Evolutionary conservation across 2,113 vertebrate species (phyloP), one percentile per base, ranked within the genome.

Genomic region (Etia nguti): DNA sequence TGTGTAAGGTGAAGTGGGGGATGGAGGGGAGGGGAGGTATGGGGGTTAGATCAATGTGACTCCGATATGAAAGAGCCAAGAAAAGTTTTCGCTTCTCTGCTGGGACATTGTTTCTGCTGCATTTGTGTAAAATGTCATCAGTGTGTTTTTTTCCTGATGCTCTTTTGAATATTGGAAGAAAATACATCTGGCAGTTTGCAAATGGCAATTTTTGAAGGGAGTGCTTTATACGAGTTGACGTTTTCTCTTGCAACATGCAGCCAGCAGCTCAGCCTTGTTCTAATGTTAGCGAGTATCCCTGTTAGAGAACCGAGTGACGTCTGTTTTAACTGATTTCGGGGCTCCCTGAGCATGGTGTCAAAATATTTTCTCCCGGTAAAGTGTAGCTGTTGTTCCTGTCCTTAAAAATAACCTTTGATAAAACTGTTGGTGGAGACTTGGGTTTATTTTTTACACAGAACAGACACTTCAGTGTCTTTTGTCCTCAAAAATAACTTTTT

Each of bases 31-130:
- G 50, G 59, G 82, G 81, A 89, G 77, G 68, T 77, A 84, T 59
- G 26, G 79, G 75, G 68, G 85, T 80, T 87, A 86, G 90, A 94
- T 94, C 92, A 94, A 90, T 85, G 85, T 48, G 86, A 82, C 70
- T 89, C 70, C n/a, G 80, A 70, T 85, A 91, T 85, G 83, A 93
- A 90, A 89, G 87, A 83, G 83, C 50, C 12, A 8, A 56, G 56
- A 81, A 90, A 88, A 86, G 15, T 59, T 85, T 86, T 82, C 38
- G n/a, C 22, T 59, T 26, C 10, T 90, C 86, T 89, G 43, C 77
- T 57, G 87, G 56, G 85, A 92, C 62, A 54, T 54, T 88, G 79
- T 89, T 83, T 89, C 55, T 57, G 81, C 62, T 57, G 56, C 60
- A 86, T 87, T 88, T 90, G 57, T 82, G 68, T 86, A 80, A 88